phyloP scores from a whole-genome alignment of 2,888 invertebrate genomes.

The Agrochola lychnidis region DNA sequence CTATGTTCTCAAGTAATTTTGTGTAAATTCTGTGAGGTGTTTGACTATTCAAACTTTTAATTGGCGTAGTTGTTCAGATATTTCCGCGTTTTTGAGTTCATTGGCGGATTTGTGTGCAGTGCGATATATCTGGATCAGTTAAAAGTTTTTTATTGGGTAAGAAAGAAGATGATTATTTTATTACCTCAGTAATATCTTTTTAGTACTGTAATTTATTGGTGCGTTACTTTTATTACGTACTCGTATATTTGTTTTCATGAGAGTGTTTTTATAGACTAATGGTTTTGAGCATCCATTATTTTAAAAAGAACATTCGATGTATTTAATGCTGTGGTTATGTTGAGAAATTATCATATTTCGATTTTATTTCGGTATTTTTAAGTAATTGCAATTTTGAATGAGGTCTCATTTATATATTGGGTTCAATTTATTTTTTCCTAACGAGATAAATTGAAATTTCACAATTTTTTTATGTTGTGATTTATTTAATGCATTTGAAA shows the following conservation, averaged over 20 bases:
- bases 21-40: slow-evolving; percentile 68
- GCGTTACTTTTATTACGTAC: slow-evolving; percentile 29
- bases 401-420: not conserved
- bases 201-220: slow-evolving; percentile 24
- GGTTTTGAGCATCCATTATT: not conserved
- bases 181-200: slow-evolving; percentile 17
- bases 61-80: slow-evolving; percentile 67
- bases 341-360: not conserved
- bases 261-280: not conserved
- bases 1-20: slow-evolving; percentile 39
- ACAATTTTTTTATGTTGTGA: not conserved
- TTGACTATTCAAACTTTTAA: slow-evolving; percentile 67
- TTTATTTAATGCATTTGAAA: not conserved
- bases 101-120: slow-evolving; percentile 72
- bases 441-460: not conserved
- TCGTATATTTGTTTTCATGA: slow-evolving; percentile 26
- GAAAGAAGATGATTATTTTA: slow-evolving; percentile 43
- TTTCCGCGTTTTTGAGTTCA: slow-evolving; percentile 66
- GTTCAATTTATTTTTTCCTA: not conserved
- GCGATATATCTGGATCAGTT: slow-evolving; percentile 71
- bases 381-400: not conserved
- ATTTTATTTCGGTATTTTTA: not conserved
- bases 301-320: not conserved
- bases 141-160: slow-evolving; percentile 69
- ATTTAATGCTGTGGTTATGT: not conserved